Base-by-base conservation (phyloP, 23 tunicate genomes). In the Phallusia fumigata region DNA sequence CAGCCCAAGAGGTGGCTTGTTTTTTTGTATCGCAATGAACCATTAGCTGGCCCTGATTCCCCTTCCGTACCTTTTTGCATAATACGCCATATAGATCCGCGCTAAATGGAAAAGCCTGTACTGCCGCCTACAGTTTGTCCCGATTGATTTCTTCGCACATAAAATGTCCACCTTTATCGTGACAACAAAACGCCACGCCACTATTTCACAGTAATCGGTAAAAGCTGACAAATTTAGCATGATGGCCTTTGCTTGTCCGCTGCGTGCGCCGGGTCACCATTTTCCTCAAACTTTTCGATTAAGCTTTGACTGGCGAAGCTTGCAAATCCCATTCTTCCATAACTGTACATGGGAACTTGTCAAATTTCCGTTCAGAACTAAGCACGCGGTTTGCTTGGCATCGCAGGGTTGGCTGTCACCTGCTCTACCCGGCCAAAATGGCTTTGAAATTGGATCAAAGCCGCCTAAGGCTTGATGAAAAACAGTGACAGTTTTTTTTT, bases 91-190 rank as follows among this genome's bases (percentile, higher is more conserved):
- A 58, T 58, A 13, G 69, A 58, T 58, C 69, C 69, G 47, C 69
- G 13, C 69, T 58, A 58, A 58, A 58, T 58, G 69, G 69, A 58
- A 58, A 58, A 58, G 15, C 69, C 69, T 58, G 69, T 58, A 21
- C 26, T 58, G 69, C 69, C 69, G 13, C 28, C 28, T 24, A 22
- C 8, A 58, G 69, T 58, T 58, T 58, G 28, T 13, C 69, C 13
- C 47, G 69, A 58, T 58, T 58, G 69, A 58, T 58, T 58, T 58
- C 69, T 58, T 58, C 15, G 69, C 69, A 40, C 28, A 13, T 24
- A 1, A 58, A 22, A 21, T 58, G 28, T 24, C 69, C 13, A 24
- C 69, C 15, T 58, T 58, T 22, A 58, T 16, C 69, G 11, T 21
- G 28, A 58, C 11, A 58, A 58, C 47, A 58, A 22, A 58, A 58